Conservation (phyloP, 2,113 vertebrate genomes). For the Gadus chalcogrammus region DNA sequence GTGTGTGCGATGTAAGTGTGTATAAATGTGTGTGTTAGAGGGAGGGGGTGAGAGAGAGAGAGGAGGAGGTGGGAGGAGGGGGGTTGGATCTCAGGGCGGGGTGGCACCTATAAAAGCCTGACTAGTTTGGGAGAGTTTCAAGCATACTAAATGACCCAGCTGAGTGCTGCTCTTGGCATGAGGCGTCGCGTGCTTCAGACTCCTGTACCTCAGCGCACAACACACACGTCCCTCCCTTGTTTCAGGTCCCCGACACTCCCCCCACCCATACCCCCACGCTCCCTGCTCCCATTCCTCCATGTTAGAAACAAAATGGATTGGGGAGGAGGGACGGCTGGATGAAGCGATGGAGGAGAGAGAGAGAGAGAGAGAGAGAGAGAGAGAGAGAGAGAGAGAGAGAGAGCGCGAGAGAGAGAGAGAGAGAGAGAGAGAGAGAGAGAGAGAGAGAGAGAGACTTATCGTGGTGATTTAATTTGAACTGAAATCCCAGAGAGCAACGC, state of each 20-base stretch:
- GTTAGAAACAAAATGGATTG: constrained; percentile 22
- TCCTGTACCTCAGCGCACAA: constrained; percentile 29
- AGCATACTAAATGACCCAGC: constrained; percentile 9
- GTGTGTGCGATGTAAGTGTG: not conserved
- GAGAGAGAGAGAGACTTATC: constrained; percentile 44
- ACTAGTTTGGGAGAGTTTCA: constrained; percentile 14
- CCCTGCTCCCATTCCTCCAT: not conserved
- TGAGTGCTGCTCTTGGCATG: constrained; percentile 3
- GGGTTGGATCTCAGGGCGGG: not conserved
- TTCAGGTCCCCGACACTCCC: constrained; percentile 9
- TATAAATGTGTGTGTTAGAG: not conserved
- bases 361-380: constrained; percentile 12
- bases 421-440: constrained; percentile 7
- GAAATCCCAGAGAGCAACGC: constrained; percentile 59
- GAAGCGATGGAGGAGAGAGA: constrained; percentile 4
- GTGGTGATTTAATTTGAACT: constrained; percentile 63
- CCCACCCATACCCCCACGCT: constrained; percentile 15
- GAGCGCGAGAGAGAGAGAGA: constrained; percentile 25
- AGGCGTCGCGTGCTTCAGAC: constrained; percentile 23
- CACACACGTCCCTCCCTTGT: constrained; percentile 33
- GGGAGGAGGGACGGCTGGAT: constrained; percentile 35
- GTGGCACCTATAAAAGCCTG: constrained; percentile 12
- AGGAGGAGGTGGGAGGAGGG: not conserved
- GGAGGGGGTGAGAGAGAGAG: not conserved
- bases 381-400: constrained; percentile 30